phyloP scores from a whole-genome alignment of 2,113 vertebrate genomes.

The Cettia cetti region DNA sequence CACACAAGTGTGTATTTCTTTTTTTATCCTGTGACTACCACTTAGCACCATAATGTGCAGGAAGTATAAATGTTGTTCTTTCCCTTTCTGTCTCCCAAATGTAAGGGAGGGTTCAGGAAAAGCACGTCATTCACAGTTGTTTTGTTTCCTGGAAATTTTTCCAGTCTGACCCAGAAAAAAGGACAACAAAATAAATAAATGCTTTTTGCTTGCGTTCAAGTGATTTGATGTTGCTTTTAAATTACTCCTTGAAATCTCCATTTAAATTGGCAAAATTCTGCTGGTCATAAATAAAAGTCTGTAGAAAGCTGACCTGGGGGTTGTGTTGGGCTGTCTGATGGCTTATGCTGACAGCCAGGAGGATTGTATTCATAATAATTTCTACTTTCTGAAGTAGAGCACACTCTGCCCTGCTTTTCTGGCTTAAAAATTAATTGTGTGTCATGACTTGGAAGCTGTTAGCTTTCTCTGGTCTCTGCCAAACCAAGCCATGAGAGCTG shows the following conservation, averaged over 20 bases:
- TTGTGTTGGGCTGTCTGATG: background rate
- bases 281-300: background rate
- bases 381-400: background rate
- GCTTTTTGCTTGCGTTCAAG: background rate
- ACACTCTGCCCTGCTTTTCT: background rate
- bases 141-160: slow-evolving; percentile 43
- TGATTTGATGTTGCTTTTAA: background rate
- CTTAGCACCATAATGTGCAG: background rate
- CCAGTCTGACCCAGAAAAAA: background rate
- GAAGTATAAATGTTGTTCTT: slow-evolving; percentile 45
- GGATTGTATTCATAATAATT: background rate
- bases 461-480: background rate
- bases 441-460: slow-evolving; percentile 11
- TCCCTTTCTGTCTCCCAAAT: slow-evolving; percentile 37
- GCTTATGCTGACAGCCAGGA: background rate
- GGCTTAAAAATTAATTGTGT: slow-evolving; percentile 5
- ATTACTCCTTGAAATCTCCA: background rate
- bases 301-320: background rate
- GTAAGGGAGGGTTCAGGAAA: slow-evolving; percentile 46
- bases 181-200: background rate
- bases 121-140: slow-evolving; percentile 13
- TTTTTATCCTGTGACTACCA: background rate
- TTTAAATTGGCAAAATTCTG: background rate
- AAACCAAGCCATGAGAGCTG: background rate
- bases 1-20: background rate